phyloP scores from a whole-genome alignment of 1,140 invertebrate genomes.

The Riptortus pedestris region DNA sequence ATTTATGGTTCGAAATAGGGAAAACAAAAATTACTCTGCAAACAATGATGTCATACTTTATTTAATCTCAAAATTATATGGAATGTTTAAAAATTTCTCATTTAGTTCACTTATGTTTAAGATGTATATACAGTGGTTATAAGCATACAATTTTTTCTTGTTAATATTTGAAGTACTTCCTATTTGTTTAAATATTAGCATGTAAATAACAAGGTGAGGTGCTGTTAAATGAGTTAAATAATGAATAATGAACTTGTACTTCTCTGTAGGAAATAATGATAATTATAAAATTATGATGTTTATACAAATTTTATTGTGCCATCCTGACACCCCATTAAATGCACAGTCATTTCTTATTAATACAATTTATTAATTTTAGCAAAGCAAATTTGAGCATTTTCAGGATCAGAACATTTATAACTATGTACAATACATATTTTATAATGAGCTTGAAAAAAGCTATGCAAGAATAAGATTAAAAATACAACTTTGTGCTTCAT shows the following conservation, averaged over 20 bases:
- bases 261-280: background rate
- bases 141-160: too few relatives aligned
- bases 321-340: slow-evolving; percentile 18
- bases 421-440: background rate
- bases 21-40: too few relatives aligned
- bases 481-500: slow-evolving; percentile 2
- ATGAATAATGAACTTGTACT: slow-evolving; percentile 6
- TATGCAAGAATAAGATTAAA: background rate
- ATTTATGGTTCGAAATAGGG: too few relatives aligned
- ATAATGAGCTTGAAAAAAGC: slow-evolving; percentile 17
- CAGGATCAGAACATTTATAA: slow-evolving; percentile 22
- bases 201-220: too few relatives aligned
- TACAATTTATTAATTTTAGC: slow-evolving; percentile 25
- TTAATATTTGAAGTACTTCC: too few relatives aligned
- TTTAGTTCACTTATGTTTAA: too few relatives aligned
- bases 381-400: slow-evolving; percentile 29
- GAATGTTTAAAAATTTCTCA: too few relatives aligned
- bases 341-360: slow-evolving; percentile 23
- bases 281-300: slow-evolving; percentile 17
- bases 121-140: too few relatives aligned
- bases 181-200: too few relatives aligned
- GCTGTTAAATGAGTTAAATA: too few relatives aligned
- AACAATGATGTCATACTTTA: too few relatives aligned
- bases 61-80: too few relatives aligned
- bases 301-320: slow-evolving; percentile 7